Conservation (phyloP, 1,140 invertebrate genomes). For the Drosophila santomea region DNA sequence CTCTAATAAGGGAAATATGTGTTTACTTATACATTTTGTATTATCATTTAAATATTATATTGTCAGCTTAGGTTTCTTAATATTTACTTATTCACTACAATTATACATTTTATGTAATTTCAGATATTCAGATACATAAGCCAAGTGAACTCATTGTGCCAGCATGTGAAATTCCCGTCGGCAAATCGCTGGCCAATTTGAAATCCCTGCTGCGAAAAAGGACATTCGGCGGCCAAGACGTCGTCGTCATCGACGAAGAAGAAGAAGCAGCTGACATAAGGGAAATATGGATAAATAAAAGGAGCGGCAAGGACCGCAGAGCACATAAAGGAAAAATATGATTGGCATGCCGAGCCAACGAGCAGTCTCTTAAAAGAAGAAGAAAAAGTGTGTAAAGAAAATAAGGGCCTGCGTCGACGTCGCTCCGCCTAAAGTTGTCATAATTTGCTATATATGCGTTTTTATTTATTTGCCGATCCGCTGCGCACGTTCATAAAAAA, state of each 20-base stretch:
- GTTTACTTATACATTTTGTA: too few species aligned
- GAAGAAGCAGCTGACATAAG: slow-evolving; percentile 34
- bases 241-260: slow-evolving; percentile 1
- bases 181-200: slow-evolving; percentile 37
- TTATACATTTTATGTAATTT: too few species aligned
- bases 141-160: background rate
- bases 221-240: slow-evolving; percentile 36
- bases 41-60: too few species aligned
- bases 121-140: too few species aligned
- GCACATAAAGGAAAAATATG: slow-evolving; percentile 58
- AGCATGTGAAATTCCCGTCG: slow-evolving; percentile 40
- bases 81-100: too few species aligned
- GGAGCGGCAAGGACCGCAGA: slow-evolving; percentile 27
- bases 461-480: slow-evolving; percentile 77
- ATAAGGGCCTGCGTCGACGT: slow-evolving; percentile 38
- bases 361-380: slow-evolving; percentile 28
- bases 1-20: too few species aligned
- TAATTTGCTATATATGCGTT: slow-evolving; percentile 77
- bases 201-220: slow-evolving; percentile 37
- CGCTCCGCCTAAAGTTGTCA: slow-evolving; percentile 84
- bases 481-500: slow-evolving; percentile 64
- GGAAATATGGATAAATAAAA: slow-evolving; percentile 76
- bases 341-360: slow-evolving; percentile 64
- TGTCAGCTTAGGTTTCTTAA: too few species aligned
- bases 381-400: slow-evolving; percentile 1